Conservation (phyloP, 2,797 vertebrate species). For the Squalus acanthias region DNA sequence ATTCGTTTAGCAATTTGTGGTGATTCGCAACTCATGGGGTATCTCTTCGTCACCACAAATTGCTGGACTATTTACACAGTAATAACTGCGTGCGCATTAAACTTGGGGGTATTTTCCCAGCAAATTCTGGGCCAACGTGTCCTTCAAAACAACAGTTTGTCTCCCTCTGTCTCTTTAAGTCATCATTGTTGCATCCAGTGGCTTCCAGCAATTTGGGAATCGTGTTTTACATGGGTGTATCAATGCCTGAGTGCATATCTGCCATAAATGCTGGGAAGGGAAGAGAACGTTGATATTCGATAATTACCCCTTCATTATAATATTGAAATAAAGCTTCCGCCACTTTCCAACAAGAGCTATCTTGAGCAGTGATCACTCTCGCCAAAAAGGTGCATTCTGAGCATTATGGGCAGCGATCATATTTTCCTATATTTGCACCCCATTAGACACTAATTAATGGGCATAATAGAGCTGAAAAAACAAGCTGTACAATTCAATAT, state of each 20-base stretch:
- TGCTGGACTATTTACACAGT: too few species aligned
- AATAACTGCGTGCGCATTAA: neutral
- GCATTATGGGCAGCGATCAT: neutral
- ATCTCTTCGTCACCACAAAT: neutral
- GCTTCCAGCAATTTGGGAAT: neutral
- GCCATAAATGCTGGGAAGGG: neutral
- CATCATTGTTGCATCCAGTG: neutral
- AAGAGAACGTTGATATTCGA: neutral
- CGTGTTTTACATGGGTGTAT: neutral
- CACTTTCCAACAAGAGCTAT: neutral
- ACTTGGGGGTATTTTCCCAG: neutral
- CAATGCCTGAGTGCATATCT: neutral
- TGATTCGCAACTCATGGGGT: neutral
- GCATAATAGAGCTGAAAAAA: neutral
- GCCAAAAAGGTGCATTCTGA: neutral
- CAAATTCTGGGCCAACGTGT: neutral
- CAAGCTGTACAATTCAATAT: neutral
- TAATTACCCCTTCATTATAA: neutral
- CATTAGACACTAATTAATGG: slow-evolving; percentile 18
- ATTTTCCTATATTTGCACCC: neutral
- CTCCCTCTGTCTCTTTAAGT: neutral
- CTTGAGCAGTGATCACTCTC: neutral
- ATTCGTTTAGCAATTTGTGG: neutral
- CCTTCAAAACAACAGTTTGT: neutral
- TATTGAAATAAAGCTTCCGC: neutral